A percentile compares a stretch with the other conserved stretches of the same genome.
These are phyloP conservation scores for Amphiduros pacificus DNA, from an alignment of 2,888 invertebrate genomes.

Conservation along the genomic window DNA sequence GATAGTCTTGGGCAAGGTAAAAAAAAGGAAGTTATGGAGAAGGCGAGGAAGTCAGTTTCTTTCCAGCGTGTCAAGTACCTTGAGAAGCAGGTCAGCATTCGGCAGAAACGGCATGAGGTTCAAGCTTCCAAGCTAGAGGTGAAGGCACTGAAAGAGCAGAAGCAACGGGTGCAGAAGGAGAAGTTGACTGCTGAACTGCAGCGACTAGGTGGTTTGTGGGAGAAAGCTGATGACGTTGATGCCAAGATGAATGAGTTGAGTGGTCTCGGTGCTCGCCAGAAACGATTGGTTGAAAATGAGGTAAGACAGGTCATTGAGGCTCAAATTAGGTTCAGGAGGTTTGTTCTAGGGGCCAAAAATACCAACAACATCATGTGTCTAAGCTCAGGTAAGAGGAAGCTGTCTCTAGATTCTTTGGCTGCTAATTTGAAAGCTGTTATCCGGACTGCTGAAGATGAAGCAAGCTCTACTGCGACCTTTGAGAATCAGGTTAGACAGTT, in stretches of 20 bases:
- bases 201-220: not conserved
- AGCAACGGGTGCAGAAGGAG: not conserved
- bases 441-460: not conserved
- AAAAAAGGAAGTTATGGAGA: constrained; percentile 4
- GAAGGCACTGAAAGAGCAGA: not conserved
- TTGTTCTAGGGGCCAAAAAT: not conserved
- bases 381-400: not conserved
- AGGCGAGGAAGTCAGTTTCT: not conserved
- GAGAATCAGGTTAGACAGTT: not conserved
- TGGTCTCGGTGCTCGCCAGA: too few species aligned
- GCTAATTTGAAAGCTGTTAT: not conserved
- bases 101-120: not conserved
- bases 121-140: not conserved
- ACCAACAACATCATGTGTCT: not conserved
- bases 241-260: too few species aligned
- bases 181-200: not conserved
- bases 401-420: not conserved
- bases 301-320: not conserved
- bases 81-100: not conserved
- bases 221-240: not conserved
- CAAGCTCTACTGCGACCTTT: too few species aligned
- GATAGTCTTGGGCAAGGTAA: not conserved
- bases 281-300: not conserved
- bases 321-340: not conserved
- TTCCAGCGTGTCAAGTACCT: not conserved